These are phyloP conservation scores for Xanthorhoe spadicearia DNA, from an alignment of 2,888 invertebrate species.

Conservation along the genomic window DNA sequence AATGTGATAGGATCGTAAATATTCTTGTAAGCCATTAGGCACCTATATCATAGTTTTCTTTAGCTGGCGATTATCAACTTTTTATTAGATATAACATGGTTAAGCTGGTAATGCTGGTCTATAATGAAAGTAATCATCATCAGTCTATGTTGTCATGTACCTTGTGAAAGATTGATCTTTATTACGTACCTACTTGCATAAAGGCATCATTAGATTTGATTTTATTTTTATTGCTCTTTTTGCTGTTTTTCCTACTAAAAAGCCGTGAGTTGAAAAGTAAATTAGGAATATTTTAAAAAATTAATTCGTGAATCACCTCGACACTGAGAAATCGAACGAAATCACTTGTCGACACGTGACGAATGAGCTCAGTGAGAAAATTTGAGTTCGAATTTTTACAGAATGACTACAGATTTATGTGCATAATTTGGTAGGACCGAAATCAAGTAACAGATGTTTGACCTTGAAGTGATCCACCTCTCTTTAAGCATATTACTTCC, in stretches of 20 bases:
- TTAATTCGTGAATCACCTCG: no score
- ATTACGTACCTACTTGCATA: neutral
- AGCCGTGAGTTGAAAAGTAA: no score
- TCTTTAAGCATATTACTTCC: neutral
- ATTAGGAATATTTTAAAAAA: no score
- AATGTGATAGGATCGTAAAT: neutral
- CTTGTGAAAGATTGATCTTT: neutral
- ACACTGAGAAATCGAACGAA: no score
- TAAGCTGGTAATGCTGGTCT: no score
- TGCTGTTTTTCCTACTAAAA: no score
- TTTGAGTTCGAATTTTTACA: no score
- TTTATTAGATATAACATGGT: constrained; percentile 4
- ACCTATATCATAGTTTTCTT: neutral
- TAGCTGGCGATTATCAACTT: constrained; percentile 8
- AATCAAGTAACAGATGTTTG: neutral
- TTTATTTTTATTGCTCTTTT: neutral
- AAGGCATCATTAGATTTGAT: neutral
- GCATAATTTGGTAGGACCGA: neutral
- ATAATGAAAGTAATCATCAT: constrained; percentile 18
- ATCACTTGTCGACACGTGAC: no score
- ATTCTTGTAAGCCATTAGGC: neutral
- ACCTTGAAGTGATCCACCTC: constrained; percentile 2
- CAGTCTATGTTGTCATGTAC: constrained; percentile 2
- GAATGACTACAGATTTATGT: no score
- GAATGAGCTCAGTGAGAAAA: no score